These are phyloP conservation scores for Climacteris rufus DNA, from an alignment of 2,113 vertebrate species.

Conservation along the genomic window DNA sequence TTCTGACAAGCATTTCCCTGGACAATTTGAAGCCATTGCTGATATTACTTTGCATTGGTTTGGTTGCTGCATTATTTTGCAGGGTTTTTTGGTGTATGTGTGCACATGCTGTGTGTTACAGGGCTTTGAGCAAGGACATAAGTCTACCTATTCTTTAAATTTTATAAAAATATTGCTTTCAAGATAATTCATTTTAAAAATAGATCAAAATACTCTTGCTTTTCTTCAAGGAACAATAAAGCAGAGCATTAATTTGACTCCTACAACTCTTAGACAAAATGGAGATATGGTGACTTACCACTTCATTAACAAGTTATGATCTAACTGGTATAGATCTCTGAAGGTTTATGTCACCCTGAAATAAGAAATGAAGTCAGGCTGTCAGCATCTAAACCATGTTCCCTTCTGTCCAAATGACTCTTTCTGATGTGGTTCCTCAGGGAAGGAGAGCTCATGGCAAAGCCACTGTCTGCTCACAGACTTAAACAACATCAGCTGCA, in stretches of 20 bases:
- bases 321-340: background rate
- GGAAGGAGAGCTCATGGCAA: background rate
- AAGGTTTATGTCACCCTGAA: background rate
- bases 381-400: background rate
- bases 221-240: background rate
- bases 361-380: background rate
- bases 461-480: background rate
- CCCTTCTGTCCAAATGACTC: background rate
- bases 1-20: background rate
- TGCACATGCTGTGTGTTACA: accelerated
- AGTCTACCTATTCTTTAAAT: background rate
- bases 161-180: background rate
- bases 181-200: background rate
- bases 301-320: background rate
- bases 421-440: background rate
- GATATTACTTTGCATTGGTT: background rate
- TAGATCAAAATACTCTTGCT: background rate
- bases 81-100: background rate
- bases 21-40: background rate
- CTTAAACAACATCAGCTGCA: background rate
- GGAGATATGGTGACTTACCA: background rate
- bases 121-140: background rate
- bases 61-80: background rate
- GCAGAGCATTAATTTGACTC: background rate
- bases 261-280: background rate